Percentiles rank a stretch among this genome's conserved stretches.
Conservation (phyloP, 2,888 invertebrate genomes). For the Sialis fuliginosa region DNA sequence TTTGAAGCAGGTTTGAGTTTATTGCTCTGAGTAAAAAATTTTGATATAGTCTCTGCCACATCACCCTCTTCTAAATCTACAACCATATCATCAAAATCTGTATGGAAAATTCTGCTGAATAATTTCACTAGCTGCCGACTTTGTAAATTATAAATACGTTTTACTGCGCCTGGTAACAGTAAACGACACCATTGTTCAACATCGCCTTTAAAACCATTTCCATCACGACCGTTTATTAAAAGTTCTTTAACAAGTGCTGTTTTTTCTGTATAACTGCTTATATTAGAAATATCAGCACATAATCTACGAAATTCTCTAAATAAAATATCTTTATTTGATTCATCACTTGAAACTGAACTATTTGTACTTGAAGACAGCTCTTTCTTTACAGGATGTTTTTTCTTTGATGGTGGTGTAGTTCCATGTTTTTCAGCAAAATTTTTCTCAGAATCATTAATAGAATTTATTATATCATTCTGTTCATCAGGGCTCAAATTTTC, state of each 20-base stretch:
- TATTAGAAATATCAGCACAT: constrained; percentile 59
- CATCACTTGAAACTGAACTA: neutral
- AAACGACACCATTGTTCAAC: constrained; percentile 63
- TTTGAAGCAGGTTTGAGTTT: constrained; percentile 39
- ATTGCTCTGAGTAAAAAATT: constrained; percentile 52
- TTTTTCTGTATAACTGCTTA: constrained; percentile 66
- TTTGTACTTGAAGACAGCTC: neutral
- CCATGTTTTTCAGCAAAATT: constrained; percentile 31
- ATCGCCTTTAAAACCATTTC: constrained; percentile 57
- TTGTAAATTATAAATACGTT: constrained; percentile 80
- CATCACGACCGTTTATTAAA: constrained; percentile 40
- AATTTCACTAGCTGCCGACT: constrained; percentile 81
- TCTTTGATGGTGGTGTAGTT: constrained; percentile 27
- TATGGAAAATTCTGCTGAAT: constrained; percentile 62
- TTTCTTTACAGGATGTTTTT: constrained; percentile 6
- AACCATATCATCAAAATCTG: constrained; percentile 63
- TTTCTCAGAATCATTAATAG: constrained; percentile 43
- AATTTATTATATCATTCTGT: constrained; percentile 40
- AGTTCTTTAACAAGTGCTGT: constrained; percentile 51
- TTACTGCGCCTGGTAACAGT: constrained; percentile 63
- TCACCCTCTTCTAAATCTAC: constrained; percentile 79
- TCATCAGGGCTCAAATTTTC: constrained; percentile 44
- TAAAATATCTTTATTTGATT: constrained; percentile 39
- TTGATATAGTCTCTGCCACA: constrained; percentile 67
- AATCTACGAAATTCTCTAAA: constrained; percentile 61